Evolutionary conservation across 2,797 vertebrate species (phyloP).

Genomic region (Novumbra hubbsi): DNA sequence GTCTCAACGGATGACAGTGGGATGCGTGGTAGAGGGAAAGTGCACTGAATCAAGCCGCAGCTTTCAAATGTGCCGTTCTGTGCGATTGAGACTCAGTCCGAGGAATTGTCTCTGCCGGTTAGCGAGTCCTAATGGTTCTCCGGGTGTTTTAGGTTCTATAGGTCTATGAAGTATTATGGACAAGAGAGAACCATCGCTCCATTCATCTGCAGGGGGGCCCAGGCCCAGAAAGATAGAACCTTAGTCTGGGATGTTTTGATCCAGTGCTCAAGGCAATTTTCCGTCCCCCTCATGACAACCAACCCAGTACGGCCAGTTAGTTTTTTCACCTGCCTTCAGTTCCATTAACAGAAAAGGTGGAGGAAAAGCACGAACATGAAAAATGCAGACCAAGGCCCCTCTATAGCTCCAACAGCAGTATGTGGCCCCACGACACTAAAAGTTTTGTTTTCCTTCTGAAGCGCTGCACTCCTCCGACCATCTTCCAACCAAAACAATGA

Average conservation of each 20-base stretch:
- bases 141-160: not conserved
- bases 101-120: too few species aligned
- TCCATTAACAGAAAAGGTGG: conserved; percentile 44
- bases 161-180: conserved; percentile 24
- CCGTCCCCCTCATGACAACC: conserved; percentile 53
- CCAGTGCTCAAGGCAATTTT: conserved; percentile 42
- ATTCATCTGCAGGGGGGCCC: conserved; percentile 37
- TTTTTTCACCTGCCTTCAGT: conserved; percentile 72
- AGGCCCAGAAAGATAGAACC: conserved; percentile 41
- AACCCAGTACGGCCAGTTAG: conserved; percentile 43
- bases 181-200: conserved; percentile 46
- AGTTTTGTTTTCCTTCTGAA: conserved; percentile 61
- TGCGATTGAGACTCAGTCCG: not conserved
- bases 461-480: conserved; percentile 44
- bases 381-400: conserved; percentile 65
- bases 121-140: too few species aligned
- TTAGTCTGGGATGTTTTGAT: conserved; percentile 31
- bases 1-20: conserved; percentile 63
- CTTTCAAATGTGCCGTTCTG: conserved; percentile 19
- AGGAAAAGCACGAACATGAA: conserved; percentile 26
- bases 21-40: conserved; percentile 63
- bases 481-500: conserved; percentile 47
- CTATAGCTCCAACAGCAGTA: conserved; percentile 66
- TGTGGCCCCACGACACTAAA: conserved; percentile 54
- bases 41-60: conserved; percentile 42